Conservation (phyloP, 2,113 vertebrate genomes). For the Probosciger aterrimus region DNA sequence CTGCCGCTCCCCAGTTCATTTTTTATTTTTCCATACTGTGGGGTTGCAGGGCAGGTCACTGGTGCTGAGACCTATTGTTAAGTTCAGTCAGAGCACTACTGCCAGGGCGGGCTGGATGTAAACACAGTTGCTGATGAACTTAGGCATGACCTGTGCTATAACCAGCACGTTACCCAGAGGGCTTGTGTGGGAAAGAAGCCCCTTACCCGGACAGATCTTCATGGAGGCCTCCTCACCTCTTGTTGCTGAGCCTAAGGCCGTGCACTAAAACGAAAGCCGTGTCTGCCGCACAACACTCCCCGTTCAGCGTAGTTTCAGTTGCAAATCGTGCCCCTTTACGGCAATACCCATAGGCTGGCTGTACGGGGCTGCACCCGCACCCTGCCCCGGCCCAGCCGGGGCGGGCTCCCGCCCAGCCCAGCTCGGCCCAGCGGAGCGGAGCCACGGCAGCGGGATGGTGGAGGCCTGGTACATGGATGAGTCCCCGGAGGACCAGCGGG, state of each 20-base stretch:
- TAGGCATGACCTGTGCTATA: accelerated
- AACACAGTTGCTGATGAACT: accelerated
- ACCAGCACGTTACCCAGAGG: accelerated
- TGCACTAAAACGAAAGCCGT: accelerated
- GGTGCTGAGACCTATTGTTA: too few relatives aligned
- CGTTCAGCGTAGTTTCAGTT: accelerated
- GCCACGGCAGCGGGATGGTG: not conserved
- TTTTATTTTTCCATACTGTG: not conserved
- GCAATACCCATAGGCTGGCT: not conserved
- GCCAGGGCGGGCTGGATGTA: accelerated
- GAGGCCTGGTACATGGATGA: constrained; percentile 58
- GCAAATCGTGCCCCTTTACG: accelerated
- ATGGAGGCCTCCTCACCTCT: accelerated
- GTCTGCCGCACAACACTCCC: accelerated
- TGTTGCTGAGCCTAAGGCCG: accelerated
- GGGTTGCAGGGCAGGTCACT: accelerated
- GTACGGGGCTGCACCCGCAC: not conserved
- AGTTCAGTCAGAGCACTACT: accelerated
- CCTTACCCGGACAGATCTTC: accelerated
- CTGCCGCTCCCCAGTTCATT: not conserved
- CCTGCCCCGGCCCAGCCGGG: not conserved
- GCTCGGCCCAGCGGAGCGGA: not conserved
- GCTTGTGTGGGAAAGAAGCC: accelerated
- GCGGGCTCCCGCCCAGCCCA: not conserved
- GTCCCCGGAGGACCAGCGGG: constrained; percentile 33